A percentile compares a stretch with the other conserved stretches of the same genome.
Conservation (phyloP, 2,888 invertebrate genomes). For the Yponomeuta evonymella region DNA sequence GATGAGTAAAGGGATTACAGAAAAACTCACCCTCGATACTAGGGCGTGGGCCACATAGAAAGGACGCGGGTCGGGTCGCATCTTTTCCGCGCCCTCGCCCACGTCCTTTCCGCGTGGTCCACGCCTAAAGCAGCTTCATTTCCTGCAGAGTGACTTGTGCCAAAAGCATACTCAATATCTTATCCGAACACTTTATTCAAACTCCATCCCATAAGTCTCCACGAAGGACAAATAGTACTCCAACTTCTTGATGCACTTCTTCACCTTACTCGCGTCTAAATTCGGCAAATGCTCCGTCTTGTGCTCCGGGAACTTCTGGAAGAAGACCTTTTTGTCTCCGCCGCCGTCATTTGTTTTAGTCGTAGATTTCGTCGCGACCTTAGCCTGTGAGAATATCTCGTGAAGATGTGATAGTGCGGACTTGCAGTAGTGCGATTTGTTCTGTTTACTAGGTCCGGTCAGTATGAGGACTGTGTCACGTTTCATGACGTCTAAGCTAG, state of each 20-base stretch:
- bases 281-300: slow-evolving; percentile 60
- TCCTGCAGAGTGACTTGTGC: no score
- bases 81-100: no score
- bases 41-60: no score
- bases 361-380: slow-evolving; percentile 30
- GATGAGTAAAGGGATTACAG: no score
- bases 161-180: background rate
- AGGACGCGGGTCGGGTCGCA: no score
- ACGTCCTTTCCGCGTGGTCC: no score
- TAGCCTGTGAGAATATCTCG: slow-evolving; percentile 68
- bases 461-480: slow-evolving; percentile 78
- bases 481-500: slow-evolving; percentile 74
- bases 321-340: slow-evolving; percentile 50
- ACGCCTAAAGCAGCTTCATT: no score
- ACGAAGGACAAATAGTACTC: slow-evolving; percentile 83
- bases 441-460: slow-evolving; percentile 73
- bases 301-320: slow-evolving; percentile 75
- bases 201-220: slow-evolving; percentile 53
- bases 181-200: slow-evolving; percentile 29
- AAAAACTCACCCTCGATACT: no score
- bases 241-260: slow-evolving; percentile 78
- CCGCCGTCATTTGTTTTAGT: slow-evolving; percentile 19
- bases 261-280: slow-evolving; percentile 72
- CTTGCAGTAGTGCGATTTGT: slow-evolving; percentile 75
- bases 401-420: slow-evolving; percentile 82